These are phyloP conservation scores for Ambastaia sidthimunki DNA, from an alignment of 2,797 vertebrate species.

Conservation along the genomic window DNA sequence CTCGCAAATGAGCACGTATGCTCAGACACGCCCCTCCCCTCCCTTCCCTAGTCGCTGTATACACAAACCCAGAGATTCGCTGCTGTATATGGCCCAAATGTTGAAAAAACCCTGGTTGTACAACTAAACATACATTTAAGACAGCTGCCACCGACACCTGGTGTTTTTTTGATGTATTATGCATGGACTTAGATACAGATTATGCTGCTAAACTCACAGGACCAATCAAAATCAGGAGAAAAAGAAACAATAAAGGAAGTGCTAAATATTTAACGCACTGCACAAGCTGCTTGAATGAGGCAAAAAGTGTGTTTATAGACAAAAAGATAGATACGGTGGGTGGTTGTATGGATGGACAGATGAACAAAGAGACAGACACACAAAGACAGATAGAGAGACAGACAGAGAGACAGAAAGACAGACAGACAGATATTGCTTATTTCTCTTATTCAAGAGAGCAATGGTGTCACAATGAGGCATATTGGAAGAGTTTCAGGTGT, in stretches of 20 bases:
- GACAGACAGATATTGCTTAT: too few species aligned
- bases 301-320: background rate
- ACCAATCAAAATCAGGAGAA: background rate
- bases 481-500: constrained; percentile 62
- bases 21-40: background rate
- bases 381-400: background rate
- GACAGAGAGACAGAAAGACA: too few species aligned
- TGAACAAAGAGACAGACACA: too few species aligned
- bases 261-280: background rate
- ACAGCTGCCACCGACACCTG: constrained; percentile 11
- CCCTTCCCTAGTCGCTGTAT: background rate
- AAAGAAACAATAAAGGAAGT: background rate
- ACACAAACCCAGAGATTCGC: background rate
- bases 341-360: background rate
- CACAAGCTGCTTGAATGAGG: background rate
- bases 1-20: constrained; percentile 21
- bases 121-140: background rate
- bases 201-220: constrained; percentile 8
- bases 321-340: too few species aligned
- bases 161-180: constrained; percentile 31
- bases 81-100: constrained; percentile 4
- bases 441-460: too few species aligned
- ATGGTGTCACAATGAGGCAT: constrained; percentile 29
- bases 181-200: constrained; percentile 6
- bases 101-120: constrained; percentile 2